Conservation (phyloP, 2,113 vertebrate species). For the Nothobranchius furzeri region DNA sequence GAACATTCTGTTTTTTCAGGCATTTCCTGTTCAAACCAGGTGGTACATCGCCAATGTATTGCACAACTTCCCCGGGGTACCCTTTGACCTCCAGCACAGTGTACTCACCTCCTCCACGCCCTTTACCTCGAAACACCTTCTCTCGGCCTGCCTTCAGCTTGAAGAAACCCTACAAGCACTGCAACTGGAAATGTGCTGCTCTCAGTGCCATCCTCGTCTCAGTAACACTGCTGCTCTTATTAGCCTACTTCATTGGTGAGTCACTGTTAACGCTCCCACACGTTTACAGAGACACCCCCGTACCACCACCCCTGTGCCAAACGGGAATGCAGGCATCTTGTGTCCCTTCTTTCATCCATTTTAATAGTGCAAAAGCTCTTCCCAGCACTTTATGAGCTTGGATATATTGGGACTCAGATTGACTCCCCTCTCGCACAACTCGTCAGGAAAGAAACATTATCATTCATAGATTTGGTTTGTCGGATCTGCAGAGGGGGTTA, state of each 20-base stretch:
- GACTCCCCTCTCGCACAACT: constrained; percentile 45
- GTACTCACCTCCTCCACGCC: constrained; percentile 96
- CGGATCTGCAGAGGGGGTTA: constrained; percentile 44
- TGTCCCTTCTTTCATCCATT: constrained; percentile 27
- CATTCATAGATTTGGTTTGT: constrained; percentile 59
- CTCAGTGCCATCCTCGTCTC: constrained; percentile 96
- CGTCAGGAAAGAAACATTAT: constrained; percentile 65
- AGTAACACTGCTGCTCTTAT: constrained; percentile 89
- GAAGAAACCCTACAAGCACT: constrained; percentile 97
- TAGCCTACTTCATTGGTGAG: constrained; percentile 99
- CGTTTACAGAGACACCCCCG: not conserved
- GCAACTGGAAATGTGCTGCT: constrained; percentile 98
- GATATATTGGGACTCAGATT: constrained; percentile 54
- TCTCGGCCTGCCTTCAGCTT: constrained; percentile 95
- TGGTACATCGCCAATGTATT: constrained; percentile 97
- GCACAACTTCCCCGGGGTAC: constrained; percentile 94
- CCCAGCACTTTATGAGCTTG: constrained; percentile 8
- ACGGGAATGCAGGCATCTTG: constrained; percentile 31
- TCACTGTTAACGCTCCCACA: constrained; percentile 32
- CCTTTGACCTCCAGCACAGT: constrained; percentile 99
- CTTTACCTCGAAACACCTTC: constrained; percentile 94
- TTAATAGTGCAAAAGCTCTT: constrained; percentile 44
- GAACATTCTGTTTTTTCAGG: constrained; percentile 72
- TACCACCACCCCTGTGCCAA: not conserved
- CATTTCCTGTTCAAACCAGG: constrained; percentile 99